Conservation (phyloP, 2,797 vertebrate species). For the Pseudochromis fuscus region DNA sequence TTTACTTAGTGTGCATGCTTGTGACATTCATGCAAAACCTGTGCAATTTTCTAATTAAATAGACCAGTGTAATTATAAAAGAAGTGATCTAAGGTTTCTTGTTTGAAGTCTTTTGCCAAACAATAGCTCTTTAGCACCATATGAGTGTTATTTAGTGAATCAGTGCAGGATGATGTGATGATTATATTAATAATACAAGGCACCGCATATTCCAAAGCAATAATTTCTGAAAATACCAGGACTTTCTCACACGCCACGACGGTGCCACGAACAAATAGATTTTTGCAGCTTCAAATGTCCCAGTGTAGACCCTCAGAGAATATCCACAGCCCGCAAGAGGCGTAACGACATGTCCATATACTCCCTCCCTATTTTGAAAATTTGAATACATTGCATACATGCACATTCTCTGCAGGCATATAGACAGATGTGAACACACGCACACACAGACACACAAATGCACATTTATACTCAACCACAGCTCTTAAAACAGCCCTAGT, state of each 20-base stretch:
- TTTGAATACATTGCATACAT: constrained; percentile 45
- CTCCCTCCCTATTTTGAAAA: constrained; percentile 22
- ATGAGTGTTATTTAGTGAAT: neutral
- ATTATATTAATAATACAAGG: neutral
- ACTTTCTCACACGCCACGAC: constrained; percentile 11
- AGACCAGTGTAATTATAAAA: constrained; percentile 33
- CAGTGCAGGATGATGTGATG: neutral
- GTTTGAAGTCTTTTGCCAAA: neutral
- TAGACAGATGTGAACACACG: constrained; percentile 50
- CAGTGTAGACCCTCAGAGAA: constrained; percentile 21
- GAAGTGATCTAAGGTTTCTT: constrained; percentile 1
- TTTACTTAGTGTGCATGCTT: constrained; percentile 60
- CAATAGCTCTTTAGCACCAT: neutral
- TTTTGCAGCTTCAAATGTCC: constrained; percentile 26
- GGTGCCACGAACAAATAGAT: constrained; percentile 24
- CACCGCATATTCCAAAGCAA: neutral
- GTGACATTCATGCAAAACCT: constrained; percentile 53
- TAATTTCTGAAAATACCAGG: neutral
- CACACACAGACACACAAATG: constrained; percentile 20
- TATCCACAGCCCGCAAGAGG: constrained; percentile 31
- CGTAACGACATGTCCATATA: constrained; percentile 23
- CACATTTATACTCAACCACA: constrained; percentile 65
- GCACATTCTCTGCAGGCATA: constrained; percentile 42
- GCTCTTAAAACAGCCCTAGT: constrained; percentile 73
- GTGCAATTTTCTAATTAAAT: constrained; percentile 56